These are phyloP conservation scores for Xanthia icteritia DNA, from an alignment of 2,888 invertebrate genomes.

Conservation along the genomic window DNA sequence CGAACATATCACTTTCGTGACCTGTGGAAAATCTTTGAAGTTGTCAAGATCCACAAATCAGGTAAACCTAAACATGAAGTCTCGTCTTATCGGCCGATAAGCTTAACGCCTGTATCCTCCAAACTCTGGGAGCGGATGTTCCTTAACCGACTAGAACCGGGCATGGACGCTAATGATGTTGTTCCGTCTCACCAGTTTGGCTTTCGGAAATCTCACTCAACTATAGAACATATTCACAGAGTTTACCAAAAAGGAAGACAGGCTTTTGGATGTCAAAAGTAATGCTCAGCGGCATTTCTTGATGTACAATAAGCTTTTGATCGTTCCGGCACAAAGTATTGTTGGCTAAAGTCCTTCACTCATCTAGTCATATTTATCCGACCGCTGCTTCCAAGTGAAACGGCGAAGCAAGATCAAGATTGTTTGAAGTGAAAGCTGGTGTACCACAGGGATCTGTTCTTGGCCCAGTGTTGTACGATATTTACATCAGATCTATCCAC, in stretches of 20 bases:
- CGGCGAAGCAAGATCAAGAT: too few species aligned
- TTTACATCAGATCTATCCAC: background rate
- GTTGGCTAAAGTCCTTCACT: background rate
- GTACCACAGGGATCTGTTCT: background rate
- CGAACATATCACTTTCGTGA: background rate
- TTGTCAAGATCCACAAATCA: conserved; percentile 2
- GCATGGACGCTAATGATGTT: too few species aligned
- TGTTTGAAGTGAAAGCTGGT: too few species aligned
- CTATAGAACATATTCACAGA: background rate
- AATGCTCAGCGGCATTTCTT: background rate
- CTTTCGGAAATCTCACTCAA: background rate
- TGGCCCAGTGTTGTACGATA: background rate
- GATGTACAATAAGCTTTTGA: background rate
- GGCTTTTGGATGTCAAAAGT: background rate
- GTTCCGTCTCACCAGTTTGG: background rate
- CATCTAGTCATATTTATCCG: too few species aligned
- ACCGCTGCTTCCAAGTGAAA: too few species aligned
- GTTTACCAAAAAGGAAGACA: background rate
- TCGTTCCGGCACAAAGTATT: background rate
- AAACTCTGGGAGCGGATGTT: background rate
- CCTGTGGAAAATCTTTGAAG: background rate
- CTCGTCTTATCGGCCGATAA: background rate
- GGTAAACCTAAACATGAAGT: background rate
- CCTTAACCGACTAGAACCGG: too few species aligned
- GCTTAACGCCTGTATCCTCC: background rate